A percentile compares a stretch with the other conserved stretches of the same genome.
Conservation (phyloP, 2,888 invertebrate species). For the Drosophila ustulata region DNA sequence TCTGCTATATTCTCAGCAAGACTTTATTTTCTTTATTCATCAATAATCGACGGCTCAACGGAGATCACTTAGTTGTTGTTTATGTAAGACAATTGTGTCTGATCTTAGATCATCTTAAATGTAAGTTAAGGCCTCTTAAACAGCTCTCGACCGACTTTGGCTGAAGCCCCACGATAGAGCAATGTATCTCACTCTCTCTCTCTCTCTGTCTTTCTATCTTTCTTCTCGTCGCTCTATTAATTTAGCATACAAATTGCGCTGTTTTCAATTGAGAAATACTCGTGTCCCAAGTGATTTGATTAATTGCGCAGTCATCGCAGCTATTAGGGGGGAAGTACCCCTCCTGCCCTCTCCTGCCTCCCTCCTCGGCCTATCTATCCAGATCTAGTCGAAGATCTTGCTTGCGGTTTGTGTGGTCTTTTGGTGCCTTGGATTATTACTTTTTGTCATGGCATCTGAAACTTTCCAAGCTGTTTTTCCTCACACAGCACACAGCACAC, state of each 20-base stretch:
- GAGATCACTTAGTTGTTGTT: not conserved
- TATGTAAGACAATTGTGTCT: conserved; percentile 37
- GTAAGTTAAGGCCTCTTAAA: conserved; percentile 24
- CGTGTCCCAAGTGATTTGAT: conserved; percentile 53
- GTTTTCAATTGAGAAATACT: conserved; percentile 54
- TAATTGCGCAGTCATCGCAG: conserved; percentile 57
- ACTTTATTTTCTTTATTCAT: not conserved
- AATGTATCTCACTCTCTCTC: not conserved
- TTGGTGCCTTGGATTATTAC: conserved; percentile 25
- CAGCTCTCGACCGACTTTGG: conserved; percentile 14
- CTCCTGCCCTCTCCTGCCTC: not conserved
- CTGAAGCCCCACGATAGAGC: conserved; percentile 37
- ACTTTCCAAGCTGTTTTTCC: conserved; percentile 36
- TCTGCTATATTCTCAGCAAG: no score
- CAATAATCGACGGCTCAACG: no score
- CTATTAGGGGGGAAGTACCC: conserved; percentile 1
- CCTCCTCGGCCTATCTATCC: no score
- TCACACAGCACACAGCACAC: not conserved
- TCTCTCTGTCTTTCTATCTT: not conserved
- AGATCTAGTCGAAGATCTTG: conserved; percentile 11
- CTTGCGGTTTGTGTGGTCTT: conserved; percentile 40
- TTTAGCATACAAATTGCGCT: conserved; percentile 49
- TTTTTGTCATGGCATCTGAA: conserved; percentile 38
- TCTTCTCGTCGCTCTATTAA: conserved; percentile 24
- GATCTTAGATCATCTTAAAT: conserved; percentile 28